Base-by-base conservation (phyloP, 1,140 invertebrate species). In the Calliopsis andreniformis region DNA sequence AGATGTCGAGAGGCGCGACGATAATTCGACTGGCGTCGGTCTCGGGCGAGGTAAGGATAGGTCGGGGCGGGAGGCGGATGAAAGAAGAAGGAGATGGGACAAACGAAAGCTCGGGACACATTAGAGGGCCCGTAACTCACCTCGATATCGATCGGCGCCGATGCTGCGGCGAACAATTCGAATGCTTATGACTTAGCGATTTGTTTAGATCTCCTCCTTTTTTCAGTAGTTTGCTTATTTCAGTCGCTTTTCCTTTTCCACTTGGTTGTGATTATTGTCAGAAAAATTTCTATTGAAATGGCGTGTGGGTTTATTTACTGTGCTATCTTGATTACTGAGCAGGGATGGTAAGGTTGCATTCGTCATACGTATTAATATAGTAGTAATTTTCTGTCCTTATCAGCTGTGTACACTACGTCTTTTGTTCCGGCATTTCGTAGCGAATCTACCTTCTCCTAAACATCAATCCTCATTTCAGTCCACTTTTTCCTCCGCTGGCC, bases 21-120 rank as follows among this genome's bases (percentile, higher is more conserved):
- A 78, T 73, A 67, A 67, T 66, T 79, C 59, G 51, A 63, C 20
- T 49, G 55, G 20, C 53, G 58, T 62, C 20, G 18, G 51, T 43
- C 45, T 53, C n/a, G 14, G 18, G 35, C 47, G 25, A 64, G 51
- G n/a, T 49, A 25, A 43, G 59, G 49, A 28, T 55, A 68, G 77
- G 45, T 75, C 63, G 42, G 51, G 7, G n/a, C 53, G 32, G 42
- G 35, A 28, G 39, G 55, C 12, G 12, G 42, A 53, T 14, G 61
- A 43, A 62, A 62, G 28, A 47, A 62, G 32, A 28, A 47, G 32
- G 30, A 35, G 32, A 0, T 25, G 45, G 20, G n/a, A 20, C 32
- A 39, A 20, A 59, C 42, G 43, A 28, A 49, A n/a, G 1, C n/a
- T n/a, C 1, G 3, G 10, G 23, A 49, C 18, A 35, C 10, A 42